Base-by-base conservation (phyloP, 1,140 invertebrate species). In the Paracyclopina nana region DNA sequence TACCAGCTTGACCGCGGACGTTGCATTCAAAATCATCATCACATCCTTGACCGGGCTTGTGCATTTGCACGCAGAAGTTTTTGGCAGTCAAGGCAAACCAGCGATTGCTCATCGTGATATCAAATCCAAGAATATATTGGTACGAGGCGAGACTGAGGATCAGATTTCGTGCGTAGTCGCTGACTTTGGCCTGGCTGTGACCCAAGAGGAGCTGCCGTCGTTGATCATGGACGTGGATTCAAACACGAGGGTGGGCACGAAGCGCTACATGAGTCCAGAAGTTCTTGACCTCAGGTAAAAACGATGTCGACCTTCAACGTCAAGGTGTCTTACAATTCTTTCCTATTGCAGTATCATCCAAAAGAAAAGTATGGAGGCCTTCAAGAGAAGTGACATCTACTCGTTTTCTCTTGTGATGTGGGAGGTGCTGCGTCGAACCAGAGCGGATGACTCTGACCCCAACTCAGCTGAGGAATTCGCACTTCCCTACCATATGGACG, bases 241-340 rank as follows among this genome's bases (percentile, higher is more conserved):
- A 18, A 81, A 82, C 65, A 73, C 75, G 6, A 69, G 77, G 57
- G 83, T 87, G 56, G 87, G 87, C 38, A 88, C 87, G 8, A 84
- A 80, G 61, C 72, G 91, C 14, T 97, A 96, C 64, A 94, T 95
- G 87, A 79, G 83, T 55, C 90, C 90, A 0, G 91, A 96, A 68
- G 71, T 95, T 50, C 66, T 97, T 8, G 82, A 87, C 59, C 80
- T 88, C 65, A 80, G 75, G 74, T 84, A 63, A 64, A 14, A 16
- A 38, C 14, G 20, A 9, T 38, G 5, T 38, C 29, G 14, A 31
- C 8, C 29, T 31, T 31, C 14, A 8, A 31, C 14, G 29, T 9
- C 8, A 31, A 31, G 8, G 8, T 31, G 8, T 31, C 29, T 31
- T 14, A 9, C 29, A 31, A 31, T 31, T 31, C 29, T n/a, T n/a